Percentiles rank a stretch among this genome's conserved stretches.
Evolutionary conservation across 2,797 vertebrate species (phyloP).

Genomic region (Falco peregrinus): DNA sequence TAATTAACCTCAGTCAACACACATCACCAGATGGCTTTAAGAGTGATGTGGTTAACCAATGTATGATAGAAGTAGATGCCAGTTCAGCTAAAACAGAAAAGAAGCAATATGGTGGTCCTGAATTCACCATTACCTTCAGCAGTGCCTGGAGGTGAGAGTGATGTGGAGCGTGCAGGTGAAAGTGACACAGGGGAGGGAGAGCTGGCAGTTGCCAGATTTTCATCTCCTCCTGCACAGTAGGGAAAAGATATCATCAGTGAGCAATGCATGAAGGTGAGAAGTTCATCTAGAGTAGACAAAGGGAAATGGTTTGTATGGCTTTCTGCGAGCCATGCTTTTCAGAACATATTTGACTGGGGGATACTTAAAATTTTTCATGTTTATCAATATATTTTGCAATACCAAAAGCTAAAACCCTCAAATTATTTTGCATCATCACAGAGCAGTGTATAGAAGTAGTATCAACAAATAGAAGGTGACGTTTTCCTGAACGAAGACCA

Average conservation of each 20-base stretch:
- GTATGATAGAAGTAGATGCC: not conserved
- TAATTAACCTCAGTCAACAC: not conserved
- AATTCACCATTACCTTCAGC: not conserved
- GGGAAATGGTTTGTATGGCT: not conserved
- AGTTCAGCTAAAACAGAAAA: not conserved
- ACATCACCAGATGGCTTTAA: not conserved
- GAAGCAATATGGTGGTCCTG: accelerated
- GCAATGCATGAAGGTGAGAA: not conserved
- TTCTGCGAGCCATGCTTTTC: not conserved
- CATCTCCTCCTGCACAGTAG: not conserved
- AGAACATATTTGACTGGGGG: not conserved
- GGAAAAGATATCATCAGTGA: not conserved
- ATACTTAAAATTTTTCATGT: not conserved
- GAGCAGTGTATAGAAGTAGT: not conserved
- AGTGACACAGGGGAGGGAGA: not conserved
- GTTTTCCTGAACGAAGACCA: not conserved
- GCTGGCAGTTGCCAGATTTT: not conserved
- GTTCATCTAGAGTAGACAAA: not conserved
- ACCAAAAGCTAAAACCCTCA: not conserved
- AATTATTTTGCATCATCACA: not conserved
- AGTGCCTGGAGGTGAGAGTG: not conserved
- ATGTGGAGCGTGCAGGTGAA: conserved; percentile 1
- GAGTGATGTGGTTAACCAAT: not conserved
- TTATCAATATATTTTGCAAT: not conserved
- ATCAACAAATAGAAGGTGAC: not conserved